Conservation (phyloP, 2,888 invertebrate species). For the Cerastis leucographa region DNA sequence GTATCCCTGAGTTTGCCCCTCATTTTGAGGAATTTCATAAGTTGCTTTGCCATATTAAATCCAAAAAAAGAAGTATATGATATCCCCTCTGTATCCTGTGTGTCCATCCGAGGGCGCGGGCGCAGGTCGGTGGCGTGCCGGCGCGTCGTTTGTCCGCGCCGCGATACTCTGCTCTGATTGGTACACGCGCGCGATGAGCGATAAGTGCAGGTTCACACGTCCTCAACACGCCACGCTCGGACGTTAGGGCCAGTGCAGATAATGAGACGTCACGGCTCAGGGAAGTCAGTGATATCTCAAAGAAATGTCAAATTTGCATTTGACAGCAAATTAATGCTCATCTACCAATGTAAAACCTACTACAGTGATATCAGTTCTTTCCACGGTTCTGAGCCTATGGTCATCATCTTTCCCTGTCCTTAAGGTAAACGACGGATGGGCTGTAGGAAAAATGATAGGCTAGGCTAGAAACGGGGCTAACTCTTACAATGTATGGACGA, state of each 20-base stretch:
- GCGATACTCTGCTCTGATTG: conserved; percentile 67
- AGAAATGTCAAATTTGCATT: neutral
- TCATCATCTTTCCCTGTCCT: neutral
- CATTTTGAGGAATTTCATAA: neutral
- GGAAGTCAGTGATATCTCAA: too few species aligned
- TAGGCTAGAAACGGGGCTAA: neutral
- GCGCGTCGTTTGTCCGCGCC: conserved; percentile 67
- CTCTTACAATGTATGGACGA: neutral
- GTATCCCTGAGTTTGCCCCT: too few species aligned
- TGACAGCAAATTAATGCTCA: neutral
- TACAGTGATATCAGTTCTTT: neutral
- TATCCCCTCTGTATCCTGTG: neutral
- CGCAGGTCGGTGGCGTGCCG: conserved; percentile 58
- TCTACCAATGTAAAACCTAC: neutral
- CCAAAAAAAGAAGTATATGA: neutral
- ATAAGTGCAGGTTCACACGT: conserved; percentile 53
- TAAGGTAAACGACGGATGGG: neutral
- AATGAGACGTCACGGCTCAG: neutral
- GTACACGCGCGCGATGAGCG: conserved; percentile 62
- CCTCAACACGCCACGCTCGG: conserved; percentile 39
- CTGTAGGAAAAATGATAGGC: neutral
- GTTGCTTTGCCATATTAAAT: neutral
- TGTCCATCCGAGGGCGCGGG: neutral
- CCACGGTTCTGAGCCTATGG: neutral
- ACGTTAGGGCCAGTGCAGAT: conserved; percentile 27